These are phyloP conservation scores for Epinephelus coioides DNA, from an alignment of 2,797 vertebrate genomes.

Conservation along the genomic window DNA sequence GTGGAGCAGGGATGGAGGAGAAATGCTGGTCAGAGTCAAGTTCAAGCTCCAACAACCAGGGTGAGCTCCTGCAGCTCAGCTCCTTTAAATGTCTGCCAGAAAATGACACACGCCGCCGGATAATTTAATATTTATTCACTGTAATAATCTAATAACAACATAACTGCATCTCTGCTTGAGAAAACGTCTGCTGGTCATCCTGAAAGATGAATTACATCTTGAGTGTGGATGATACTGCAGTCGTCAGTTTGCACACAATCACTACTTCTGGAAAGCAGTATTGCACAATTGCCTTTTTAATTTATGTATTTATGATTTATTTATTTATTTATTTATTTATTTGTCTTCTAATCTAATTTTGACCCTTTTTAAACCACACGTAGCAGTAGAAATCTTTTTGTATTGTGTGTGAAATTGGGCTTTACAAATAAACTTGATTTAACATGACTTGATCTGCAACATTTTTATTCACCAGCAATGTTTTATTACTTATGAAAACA, in stretches of 20 bases:
- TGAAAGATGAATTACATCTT: background rate
- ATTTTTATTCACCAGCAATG: background rate
- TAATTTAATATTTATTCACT: conserved; percentile 3
- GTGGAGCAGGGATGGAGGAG: conserved; percentile 55
- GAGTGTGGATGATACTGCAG: background rate
- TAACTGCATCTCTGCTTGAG: background rate
- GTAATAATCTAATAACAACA: no score
- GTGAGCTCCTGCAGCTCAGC: conserved; percentile 46
- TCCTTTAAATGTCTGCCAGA: conserved; percentile 11
- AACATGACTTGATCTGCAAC: background rate
- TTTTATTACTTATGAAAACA: background rate
- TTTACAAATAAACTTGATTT: conserved; percentile 8
- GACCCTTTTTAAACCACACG: background rate
- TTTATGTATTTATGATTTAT: background rate
- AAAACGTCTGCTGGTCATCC: background rate
- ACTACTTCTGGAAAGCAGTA: background rate
- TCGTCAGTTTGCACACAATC: background rate
- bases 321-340: conserved; percentile 12
- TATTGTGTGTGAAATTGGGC: background rate
- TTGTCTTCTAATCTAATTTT: background rate
- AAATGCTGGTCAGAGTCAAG: conserved; percentile 77
- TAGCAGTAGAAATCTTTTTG: background rate
- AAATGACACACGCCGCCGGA: background rate
- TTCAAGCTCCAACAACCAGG: conserved; percentile 65
- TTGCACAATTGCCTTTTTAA: background rate